Evolutionary conservation across 2,797 vertebrate genomes (phyloP), one percentile per base, ranked within the genome.

Genomic region (Taeniopygia guttata): DNA sequence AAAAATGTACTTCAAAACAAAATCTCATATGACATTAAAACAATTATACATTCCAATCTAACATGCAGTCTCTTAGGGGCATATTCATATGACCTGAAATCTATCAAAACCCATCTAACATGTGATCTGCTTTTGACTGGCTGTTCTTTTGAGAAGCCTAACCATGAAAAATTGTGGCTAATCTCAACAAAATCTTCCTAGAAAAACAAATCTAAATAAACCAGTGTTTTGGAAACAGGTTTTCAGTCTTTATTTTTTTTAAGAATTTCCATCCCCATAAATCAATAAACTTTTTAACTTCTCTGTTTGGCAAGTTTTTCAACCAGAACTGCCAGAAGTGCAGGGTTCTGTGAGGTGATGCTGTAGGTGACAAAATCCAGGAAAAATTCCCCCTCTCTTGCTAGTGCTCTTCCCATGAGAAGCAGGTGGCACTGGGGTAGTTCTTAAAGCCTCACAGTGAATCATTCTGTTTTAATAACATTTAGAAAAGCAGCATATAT

Each of bases 401-500:
- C 19, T 60, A 23, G 25, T 38, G 22, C 4, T 62, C 48, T 75
- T 93, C 27, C 36, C 84, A 27, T 0, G 1, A 76, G 38, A 84
- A 73, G 13, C 48, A 74, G 15, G 32, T 56, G n/a, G 13, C 9
- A 51, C 29, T 29, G 34, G 38, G 11, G 45, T 52, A 75, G 58
- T 83, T 48, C 54, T 43, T 74, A 70, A 84, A 95, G 75, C 42
- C 45, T 81, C 74, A 77, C 22, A 67, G 34, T 42, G 38, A 88
- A 86, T 67, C 40, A 75, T 82, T 79, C 64, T 87, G 26, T 82
- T 90, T 85, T 32, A 73, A 56, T 91, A 90, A 56, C 9, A 2
- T 88, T 94, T 94, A 43, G 52, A 92, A 89, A 30, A 87, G 78
- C 55, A 95, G 29, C 32, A 56, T 38, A 79, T 82, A 75, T 45